Evolutionary conservation across 2,113 vertebrate genomes (phyloP).

Genomic region (Silurus glanis): DNA sequence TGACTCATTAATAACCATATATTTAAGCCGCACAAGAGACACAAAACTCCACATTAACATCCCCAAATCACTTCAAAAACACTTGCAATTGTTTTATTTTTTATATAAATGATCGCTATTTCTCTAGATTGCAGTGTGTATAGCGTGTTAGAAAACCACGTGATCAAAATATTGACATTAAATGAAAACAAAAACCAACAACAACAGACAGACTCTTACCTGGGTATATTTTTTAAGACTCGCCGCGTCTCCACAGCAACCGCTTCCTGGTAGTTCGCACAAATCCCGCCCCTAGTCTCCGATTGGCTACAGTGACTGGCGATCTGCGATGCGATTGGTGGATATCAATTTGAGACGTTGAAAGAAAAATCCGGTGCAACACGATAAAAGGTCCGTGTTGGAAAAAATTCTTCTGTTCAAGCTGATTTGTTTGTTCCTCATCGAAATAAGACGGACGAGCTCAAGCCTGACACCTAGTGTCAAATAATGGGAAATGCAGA

Average conservation of each 20-base stretch:
- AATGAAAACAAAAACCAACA: not conserved
- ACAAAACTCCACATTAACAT: too few relatives aligned
- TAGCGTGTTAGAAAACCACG: too few relatives aligned
- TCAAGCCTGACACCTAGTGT: not conserved
- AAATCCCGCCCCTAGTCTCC: not conserved
- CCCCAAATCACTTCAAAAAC: too few relatives aligned
- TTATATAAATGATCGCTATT: too few relatives aligned
- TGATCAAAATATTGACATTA: too few relatives aligned
- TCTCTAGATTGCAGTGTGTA: too few relatives aligned
- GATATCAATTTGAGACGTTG: not conserved
- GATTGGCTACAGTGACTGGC: not conserved
- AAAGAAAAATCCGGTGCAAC: not conserved
- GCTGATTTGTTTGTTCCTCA: not conserved
- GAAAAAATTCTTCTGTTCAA: not conserved
- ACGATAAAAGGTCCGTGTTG: not conserved
- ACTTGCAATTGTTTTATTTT: too few relatives aligned
- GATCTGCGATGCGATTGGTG: not conserved
- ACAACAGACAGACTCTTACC: not conserved
- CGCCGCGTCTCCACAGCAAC: constrained; percentile 23
- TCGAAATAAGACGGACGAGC: not conserved
- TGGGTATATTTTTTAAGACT: not conserved
- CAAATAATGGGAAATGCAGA: not conserved
- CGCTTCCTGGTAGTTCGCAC: too few relatives aligned
- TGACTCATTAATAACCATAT: not conserved
- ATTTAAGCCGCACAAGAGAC: too few relatives aligned